Evolutionary conservation across 2,888 invertebrate species (phyloP), one percentile per base, ranked within the genome.

Genomic region (Dichetophora obliterata): DNA sequence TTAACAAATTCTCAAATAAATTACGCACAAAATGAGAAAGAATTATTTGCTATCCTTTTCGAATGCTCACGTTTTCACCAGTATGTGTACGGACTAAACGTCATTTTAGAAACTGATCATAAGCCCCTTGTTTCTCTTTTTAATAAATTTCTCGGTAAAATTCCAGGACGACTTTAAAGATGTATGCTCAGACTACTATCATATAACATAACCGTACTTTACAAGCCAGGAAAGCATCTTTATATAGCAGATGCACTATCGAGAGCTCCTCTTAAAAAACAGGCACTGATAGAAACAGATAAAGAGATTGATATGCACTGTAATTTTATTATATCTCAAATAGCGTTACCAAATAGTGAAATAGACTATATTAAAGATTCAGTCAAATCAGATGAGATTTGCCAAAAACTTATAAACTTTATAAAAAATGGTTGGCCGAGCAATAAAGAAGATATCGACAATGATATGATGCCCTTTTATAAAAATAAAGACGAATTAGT

Each of bases 1-100:
- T 68, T 79, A 2, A 78, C 77, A 27, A 31, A 68, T 5, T 27
- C 76, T 16, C 76, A 80, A 50, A 48, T 70, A 59, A 79, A 76
- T 50, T 80, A 81, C 70, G 76, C 77, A 6, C 72, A 78, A 75
- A 80, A 77, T n/a, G 77, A 80, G 37, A 80, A 80, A 50, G 79
- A 81, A 54, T 52, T 80, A 9, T 75, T 81, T 34, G 77, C 81
- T 11, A 80, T 80, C 66, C 22, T 75, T 22, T 80, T 78, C 72
- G 78, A 77, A 3, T 79, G 79, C 61, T 71, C 74, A 14, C 75
- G 76, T 5, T 79, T 81, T 48, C 76, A 78, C 31, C 5, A 59
- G 52, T 76, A 72, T 54, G 14, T 78, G 4, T 79, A 71, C 24
- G 78, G 81, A 1, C 19, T 59, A 34, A n/a, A 73, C 5, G 24